phyloP scores from a whole-genome alignment of 1,140 invertebrate species.

The Matsumurasca onukii region DNA sequence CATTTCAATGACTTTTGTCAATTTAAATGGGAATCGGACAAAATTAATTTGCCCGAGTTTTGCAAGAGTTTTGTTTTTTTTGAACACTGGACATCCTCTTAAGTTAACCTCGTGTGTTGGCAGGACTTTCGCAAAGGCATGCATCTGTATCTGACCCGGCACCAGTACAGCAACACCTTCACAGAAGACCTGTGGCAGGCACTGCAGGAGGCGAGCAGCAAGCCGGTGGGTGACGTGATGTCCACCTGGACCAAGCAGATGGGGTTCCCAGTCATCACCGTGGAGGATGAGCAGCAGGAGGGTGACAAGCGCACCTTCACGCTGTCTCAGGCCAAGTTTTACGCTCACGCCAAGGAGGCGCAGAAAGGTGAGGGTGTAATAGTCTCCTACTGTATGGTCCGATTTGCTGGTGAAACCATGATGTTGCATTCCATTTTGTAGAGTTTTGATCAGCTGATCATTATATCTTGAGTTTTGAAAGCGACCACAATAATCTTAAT shows the following conservation, averaged over 20 bases:
- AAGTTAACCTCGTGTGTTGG: slow-evolving; percentile 28
- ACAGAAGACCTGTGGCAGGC: slow-evolving; percentile 95
- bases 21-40: too few relatives aligned
- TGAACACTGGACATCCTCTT: neutral
- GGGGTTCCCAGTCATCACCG: slow-evolving; percentile 77
- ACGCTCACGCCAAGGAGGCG: slow-evolving; percentile 55
- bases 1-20: too few relatives aligned
- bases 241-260: slow-evolving; percentile 92
- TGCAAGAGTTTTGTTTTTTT: too few relatives aligned
- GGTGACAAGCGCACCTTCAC: slow-evolving; percentile 64
- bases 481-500: too few relatives aligned
- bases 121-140: slow-evolving; percentile 92
- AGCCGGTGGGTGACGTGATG: slow-evolving; percentile 92
- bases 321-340: slow-evolving; percentile 83
- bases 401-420: too few relatives aligned
- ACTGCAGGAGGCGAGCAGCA: slow-evolving; percentile 84
- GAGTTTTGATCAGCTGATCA: too few relatives aligned
- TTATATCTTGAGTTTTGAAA: too few relatives aligned
- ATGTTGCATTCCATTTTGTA: too few relatives aligned
- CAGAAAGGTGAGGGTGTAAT: slow-evolving; percentile 4
- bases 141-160: slow-evolving; percentile 86
- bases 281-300: slow-evolving; percentile 41
- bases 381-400: slow-evolving; percentile 85
- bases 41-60: too few relatives aligned
- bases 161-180: slow-evolving; percentile 88